Evolutionary conservation across 2,888 invertebrate species (phyloP).

Genomic region (Amphimallon solstitiale): DNA sequence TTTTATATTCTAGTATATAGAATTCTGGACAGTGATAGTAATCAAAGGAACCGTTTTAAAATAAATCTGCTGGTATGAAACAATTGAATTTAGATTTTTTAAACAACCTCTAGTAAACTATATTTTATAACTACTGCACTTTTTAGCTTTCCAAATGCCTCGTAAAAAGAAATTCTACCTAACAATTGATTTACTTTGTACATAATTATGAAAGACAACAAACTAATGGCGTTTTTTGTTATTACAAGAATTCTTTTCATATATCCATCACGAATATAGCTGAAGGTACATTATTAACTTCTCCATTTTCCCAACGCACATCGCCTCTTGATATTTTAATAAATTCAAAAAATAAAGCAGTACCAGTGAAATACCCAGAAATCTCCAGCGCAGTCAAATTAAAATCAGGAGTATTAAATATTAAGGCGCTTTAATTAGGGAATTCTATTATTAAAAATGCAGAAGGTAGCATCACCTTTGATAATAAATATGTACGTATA

Average conservation of each 20-base stretch:
- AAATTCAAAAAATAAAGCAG: constrained; percentile 16
- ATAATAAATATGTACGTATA: constrained; percentile 8
- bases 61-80: too few species aligned
- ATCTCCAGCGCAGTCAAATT: constrained; percentile 13
- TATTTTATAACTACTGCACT: too few species aligned
- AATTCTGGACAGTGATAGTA: too few species aligned
- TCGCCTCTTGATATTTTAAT: constrained; percentile 15
- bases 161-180: too few species aligned
- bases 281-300: constrained; percentile 14
- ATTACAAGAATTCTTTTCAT: constrained; percentile 17
- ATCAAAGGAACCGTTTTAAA: too few species aligned
- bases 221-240: too few species aligned
- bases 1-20: too few species aligned
- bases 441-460: constrained; percentile 37
- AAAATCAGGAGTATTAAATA: constrained; percentile 21
- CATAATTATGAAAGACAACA: too few species aligned
- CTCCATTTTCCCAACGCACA: constrained; percentile 4
- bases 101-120: too few species aligned
- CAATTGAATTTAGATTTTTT: too few species aligned
- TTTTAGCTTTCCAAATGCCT: too few species aligned
- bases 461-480: constrained; percentile 13
- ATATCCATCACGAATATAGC: neutral
- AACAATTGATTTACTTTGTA: too few species aligned
- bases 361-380: neutral
- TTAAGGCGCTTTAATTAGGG: constrained; percentile 33